Percentiles rank a stretch among this genome's conserved stretches.
phyloP scores from a whole-genome alignment of 2,888 invertebrate genomes.

The Lysandra coridon region DNA sequence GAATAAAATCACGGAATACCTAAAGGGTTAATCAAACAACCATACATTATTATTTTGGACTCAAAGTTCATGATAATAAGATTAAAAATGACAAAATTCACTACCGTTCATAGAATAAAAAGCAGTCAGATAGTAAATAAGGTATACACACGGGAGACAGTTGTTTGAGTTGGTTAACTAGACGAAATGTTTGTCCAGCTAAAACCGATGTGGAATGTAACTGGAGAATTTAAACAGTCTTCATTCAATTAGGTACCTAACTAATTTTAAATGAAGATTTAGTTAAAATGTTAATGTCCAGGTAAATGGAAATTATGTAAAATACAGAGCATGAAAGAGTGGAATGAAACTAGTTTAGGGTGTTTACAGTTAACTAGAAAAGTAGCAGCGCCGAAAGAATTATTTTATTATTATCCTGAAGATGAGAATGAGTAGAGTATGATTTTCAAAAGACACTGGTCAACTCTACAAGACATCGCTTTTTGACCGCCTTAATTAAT shows the following conservation, averaged over 20 bases:
- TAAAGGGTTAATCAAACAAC: not conserved
- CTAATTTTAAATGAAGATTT: not conserved
- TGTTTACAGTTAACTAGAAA: too few relatives aligned
- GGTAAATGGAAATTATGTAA: too few relatives aligned
- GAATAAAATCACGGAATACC: not conserved
- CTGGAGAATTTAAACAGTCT: not conserved
- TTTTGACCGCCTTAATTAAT: too few relatives aligned
- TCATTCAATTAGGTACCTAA: not conserved
- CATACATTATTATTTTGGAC: not conserved
- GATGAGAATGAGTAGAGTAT: too few relatives aligned
- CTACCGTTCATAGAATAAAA: not conserved
- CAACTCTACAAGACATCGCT: too few relatives aligned
- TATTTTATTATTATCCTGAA: too few relatives aligned
- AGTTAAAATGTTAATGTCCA: not conserved
- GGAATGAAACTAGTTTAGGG: too few relatives aligned
- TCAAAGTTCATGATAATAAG: not conserved
- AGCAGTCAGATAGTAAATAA: not conserved
- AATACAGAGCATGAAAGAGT: too few relatives aligned
- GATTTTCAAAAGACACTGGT: too few relatives aligned
- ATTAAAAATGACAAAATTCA: not conserved
- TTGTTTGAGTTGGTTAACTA: slow-evolving; percentile 11
- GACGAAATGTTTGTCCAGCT: not conserved
- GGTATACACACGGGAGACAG: not conserved
- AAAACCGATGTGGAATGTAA: not conserved
- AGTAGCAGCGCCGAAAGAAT: too few relatives aligned